Evolutionary conservation across 2,113 vertebrate genomes (phyloP).

Genomic region (Scomber japonicus): DNA sequence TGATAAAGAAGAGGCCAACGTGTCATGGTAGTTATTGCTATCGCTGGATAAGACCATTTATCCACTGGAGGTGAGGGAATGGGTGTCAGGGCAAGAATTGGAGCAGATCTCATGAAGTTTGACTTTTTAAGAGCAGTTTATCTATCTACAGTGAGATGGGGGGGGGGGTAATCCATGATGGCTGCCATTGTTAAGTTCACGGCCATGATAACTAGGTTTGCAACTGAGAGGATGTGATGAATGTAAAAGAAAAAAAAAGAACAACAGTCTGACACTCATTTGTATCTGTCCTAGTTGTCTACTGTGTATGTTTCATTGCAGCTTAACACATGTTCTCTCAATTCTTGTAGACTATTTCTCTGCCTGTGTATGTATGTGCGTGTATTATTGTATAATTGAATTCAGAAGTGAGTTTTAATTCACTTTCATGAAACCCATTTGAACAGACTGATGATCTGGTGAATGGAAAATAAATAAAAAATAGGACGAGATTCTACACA

Average conservation of each 20-base stretch:
- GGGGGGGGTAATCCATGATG: too few species aligned
- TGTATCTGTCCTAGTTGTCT: slow-evolving; percentile 41
- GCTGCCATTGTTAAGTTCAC: too few species aligned
- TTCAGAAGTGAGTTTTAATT: slow-evolving; percentile 9
- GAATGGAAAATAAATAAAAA: slow-evolving; percentile 26
- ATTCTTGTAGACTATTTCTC: slow-evolving; percentile 3
- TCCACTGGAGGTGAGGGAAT: slow-evolving; percentile 72
- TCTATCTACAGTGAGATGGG: slow-evolving; percentile 12
- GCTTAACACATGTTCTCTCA: slow-evolving; percentile 2
- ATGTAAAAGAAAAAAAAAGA: background rate
- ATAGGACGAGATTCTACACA: slow-evolving; percentile 37
- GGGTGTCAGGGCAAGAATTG: slow-evolving; percentile 18
- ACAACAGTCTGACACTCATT: slow-evolving; percentile 19
- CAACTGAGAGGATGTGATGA: background rate
- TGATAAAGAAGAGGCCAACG: slow-evolving; percentile 50
- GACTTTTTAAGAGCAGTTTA: slow-evolving; percentile 29
- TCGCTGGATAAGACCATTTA: slow-evolving; percentile 81
- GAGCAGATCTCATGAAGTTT: background rate
- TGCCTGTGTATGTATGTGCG: background rate
- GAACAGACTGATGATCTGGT: slow-evolving; percentile 4
- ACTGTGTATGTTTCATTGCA: slow-evolving; percentile 26
- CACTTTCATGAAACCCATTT: slow-evolving; percentile 5
- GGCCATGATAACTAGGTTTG: background rate
- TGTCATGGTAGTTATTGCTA: slow-evolving; percentile 83
- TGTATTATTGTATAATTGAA: slow-evolving; percentile 13